A percentile compares a stretch with the other conserved stretches of the same genome.
Conservation (phyloP, 2,797 vertebrate genomes). For the Enteromius fasciolatus region DNA sequence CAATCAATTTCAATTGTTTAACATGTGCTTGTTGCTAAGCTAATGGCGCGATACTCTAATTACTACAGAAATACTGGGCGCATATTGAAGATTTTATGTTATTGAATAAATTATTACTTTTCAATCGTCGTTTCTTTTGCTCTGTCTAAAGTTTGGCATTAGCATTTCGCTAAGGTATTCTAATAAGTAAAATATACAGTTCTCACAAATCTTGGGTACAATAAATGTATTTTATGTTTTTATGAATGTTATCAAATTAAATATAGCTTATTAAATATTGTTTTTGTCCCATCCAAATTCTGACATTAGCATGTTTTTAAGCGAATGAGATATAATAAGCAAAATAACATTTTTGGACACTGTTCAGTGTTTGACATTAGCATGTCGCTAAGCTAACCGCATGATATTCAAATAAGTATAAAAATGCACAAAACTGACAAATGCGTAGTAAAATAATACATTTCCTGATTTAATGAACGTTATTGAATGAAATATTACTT, state of each 20-base stretch:
- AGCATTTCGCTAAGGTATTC: background rate
- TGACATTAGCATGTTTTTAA: background rate
- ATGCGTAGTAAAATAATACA: background rate
- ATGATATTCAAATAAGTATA: background rate
- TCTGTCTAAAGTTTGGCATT: background rate
- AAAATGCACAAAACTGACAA: background rate
- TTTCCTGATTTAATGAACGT: background rate
- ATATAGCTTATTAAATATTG: background rate
- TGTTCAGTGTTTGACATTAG: background rate
- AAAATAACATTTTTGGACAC: background rate
- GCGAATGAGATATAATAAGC: background rate
- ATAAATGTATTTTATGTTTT: background rate
- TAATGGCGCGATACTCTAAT: background rate
- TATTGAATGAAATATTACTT: background rate
- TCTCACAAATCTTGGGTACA: background rate
- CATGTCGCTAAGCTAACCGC: background rate
- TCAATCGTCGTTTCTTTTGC: background rate
- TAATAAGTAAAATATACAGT: background rate
- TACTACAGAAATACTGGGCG: background rate
- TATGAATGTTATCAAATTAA: background rate
- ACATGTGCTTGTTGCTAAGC: background rate
- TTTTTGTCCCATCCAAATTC: background rate
- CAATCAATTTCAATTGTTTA: background rate
- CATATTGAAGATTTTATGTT: background rate
- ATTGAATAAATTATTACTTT: background rate